Conservation (phyloP, 1,140 invertebrate species). For the Harlomillsia oculata region DNA sequence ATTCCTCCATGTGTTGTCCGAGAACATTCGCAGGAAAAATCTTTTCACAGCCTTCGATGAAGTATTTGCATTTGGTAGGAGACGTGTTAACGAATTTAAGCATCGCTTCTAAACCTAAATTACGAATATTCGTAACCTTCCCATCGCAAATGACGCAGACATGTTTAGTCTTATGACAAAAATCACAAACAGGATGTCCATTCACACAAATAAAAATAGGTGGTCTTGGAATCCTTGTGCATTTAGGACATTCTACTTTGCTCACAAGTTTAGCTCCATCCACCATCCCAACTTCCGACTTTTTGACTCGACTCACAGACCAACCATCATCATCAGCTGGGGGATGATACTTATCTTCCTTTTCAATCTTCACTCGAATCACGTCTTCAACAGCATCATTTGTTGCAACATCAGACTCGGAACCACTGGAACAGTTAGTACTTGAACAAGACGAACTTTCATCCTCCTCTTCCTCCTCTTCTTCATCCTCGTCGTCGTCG, state of each 20-base stretch:
- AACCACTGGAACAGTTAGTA: too few relatives aligned
- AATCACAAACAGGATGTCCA: conserved; percentile 23
- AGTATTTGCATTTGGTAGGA: conserved; percentile 16
- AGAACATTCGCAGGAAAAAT: not conserved
- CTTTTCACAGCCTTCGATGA: conserved; percentile 8
- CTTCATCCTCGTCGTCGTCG: too few relatives aligned
- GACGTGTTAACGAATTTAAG: conserved; percentile 15
- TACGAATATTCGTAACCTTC: conserved; percentile 1
- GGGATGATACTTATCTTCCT: too few relatives aligned
- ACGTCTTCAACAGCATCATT: too few relatives aligned
- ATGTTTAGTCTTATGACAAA: conserved; percentile 6
- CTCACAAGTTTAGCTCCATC: not conserved
- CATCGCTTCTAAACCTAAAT: conserved; percentile 25
- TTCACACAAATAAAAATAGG: conserved; percentile 29
- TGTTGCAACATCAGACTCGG: too few relatives aligned
- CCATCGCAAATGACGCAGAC: conserved; percentile 6
- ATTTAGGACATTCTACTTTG: conserved; percentile 28
- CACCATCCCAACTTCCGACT: too few relatives aligned
- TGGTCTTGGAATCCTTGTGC: conserved; percentile 17
- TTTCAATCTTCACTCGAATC: too few relatives aligned
- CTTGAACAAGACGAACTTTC: too few relatives aligned
- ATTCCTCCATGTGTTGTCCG: conserved; percentile 6
- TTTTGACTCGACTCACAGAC: too few relatives aligned
- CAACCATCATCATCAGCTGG: too few relatives aligned
- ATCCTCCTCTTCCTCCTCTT: too few relatives aligned